Conservation (phyloP, 1,140 invertebrate genomes). For the Drosophila nikananu region DNA sequence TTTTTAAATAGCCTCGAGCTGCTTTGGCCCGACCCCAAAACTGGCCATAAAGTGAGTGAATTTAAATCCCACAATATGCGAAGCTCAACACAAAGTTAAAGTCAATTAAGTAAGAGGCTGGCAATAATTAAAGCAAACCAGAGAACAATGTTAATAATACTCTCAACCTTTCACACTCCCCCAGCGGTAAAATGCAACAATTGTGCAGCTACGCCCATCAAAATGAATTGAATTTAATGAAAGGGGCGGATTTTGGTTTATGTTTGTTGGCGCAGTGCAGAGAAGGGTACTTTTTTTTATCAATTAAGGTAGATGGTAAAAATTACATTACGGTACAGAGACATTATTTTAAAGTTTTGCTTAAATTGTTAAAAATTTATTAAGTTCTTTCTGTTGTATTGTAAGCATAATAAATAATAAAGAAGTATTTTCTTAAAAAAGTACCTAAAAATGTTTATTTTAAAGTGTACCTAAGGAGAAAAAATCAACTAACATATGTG, state of each 20-base stretch:
- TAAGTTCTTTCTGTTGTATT: not conserved
- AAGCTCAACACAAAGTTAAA: slow-evolving; percentile 36
- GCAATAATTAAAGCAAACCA: slow-evolving; percentile 42
- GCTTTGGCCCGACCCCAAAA: slow-evolving; percentile 9
- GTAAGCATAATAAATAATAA: not conserved
- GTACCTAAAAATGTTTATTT: no score
- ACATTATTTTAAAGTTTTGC: not conserved
- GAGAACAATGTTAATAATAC: slow-evolving; percentile 35
- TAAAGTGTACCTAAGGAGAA: no score
- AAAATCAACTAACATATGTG: no score
- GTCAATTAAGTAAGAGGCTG: slow-evolving; percentile 43
- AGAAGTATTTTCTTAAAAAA: no score
- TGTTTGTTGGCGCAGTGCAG: not conserved
- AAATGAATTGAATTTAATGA: slow-evolving; percentile 14
- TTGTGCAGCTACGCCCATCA: slow-evolving; percentile 10
- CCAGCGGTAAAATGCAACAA: slow-evolving; percentile 26
- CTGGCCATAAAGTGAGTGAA: slow-evolving; percentile 30
- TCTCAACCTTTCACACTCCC: not conserved
- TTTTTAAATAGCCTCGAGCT: slow-evolving; percentile 31
- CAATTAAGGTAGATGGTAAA: not conserved
- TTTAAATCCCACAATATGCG: slow-evolving; percentile 38
- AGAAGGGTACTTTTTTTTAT: not conserved
- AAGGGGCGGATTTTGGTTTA: not conserved
- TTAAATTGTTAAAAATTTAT: no score
- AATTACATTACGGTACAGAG: not conserved